Evolutionary conservation across 64 coral and sea anemone species (phyloP), one percentile per base, ranked within the genome.

Genomic region (Pocillopora damicornis): DNA sequence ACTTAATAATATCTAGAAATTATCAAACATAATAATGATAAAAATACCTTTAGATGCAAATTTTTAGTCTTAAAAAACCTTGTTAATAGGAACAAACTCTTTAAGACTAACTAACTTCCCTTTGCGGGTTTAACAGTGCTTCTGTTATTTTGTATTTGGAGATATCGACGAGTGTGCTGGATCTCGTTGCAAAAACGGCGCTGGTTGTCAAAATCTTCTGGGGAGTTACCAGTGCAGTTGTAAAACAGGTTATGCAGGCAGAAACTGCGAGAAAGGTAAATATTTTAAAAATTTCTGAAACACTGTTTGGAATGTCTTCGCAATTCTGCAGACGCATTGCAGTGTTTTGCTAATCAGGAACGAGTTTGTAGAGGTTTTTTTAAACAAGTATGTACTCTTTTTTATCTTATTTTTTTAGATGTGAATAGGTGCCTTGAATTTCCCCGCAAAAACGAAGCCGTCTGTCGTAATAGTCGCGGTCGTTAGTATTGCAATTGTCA

Each of bases 381-480:
- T 61, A 61, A 61, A 61, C 60, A 61, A 61, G 30, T 30, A 30
- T 30, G 30, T 30, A 30, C 30, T 30, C 30, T 30, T 30, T 30
- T 30, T 30, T 30, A 30, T 30, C 30, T 30, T 65, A 14, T 65
- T 65, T 65, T 65, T 65, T 4, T 65, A 65, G 81, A 84, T 30
- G 34, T 84, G 2, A n/a, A 84, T 45, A 61, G 67, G 37, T 87
- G 72, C 60, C 15, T 34, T 0, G 76, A 9, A 59, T 65, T 13
- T 22, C 86, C 86, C 13, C 76, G 86, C 58, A 15, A 20, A 75
- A 87, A 87, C 60, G 37, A 38, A 17, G 84, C 64, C 7, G 16
- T 68, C 13, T 87, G 84, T 75, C 8, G 36, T 4, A 75, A 87
- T 75, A 59, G 4, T 23, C 35, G 17, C 5, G 84, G 84, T 2